Evolutionary conservation across 2,888 invertebrate species (phyloP).

Genomic region (Poecilobothrus nobilitatus): DNA sequence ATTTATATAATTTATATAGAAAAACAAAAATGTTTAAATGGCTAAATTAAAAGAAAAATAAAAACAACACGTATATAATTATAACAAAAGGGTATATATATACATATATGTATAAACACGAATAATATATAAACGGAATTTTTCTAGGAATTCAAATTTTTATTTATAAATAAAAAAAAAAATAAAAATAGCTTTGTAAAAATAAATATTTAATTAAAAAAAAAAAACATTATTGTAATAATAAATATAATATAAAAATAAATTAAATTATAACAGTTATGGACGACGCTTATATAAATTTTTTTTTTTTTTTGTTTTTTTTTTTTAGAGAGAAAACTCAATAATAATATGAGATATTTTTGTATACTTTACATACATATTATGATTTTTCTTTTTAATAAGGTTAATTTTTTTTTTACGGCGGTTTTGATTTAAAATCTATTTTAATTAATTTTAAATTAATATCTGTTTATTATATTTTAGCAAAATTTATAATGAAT

Average conservation of each 20-base stretch:
- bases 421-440: too few species aligned
- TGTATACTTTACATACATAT: too few species aligned
- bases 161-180: background rate
- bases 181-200: constrained; percentile 2
- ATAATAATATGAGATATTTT: background rate
- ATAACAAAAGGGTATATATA: too few species aligned
- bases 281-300: background rate
- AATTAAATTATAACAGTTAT: background rate
- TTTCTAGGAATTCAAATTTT: constrained; percentile 1
- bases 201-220: background rate
- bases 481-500: too few species aligned
- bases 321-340: background rate
- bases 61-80: background rate
- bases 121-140: background rate
- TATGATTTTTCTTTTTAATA: too few species aligned
- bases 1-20: background rate
- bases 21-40: background rate
- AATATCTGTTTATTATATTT: too few species aligned
- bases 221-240: background rate
- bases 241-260: too few species aligned
- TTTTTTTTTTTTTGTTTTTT: too few species aligned
- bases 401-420: too few species aligned
- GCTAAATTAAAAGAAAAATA: background rate
- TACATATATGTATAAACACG: too few species aligned
- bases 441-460: too few species aligned